These are phyloP conservation scores for Platichthys flesus DNA, from an alignment of 2,113 vertebrate species.

Conservation along the genomic window DNA sequence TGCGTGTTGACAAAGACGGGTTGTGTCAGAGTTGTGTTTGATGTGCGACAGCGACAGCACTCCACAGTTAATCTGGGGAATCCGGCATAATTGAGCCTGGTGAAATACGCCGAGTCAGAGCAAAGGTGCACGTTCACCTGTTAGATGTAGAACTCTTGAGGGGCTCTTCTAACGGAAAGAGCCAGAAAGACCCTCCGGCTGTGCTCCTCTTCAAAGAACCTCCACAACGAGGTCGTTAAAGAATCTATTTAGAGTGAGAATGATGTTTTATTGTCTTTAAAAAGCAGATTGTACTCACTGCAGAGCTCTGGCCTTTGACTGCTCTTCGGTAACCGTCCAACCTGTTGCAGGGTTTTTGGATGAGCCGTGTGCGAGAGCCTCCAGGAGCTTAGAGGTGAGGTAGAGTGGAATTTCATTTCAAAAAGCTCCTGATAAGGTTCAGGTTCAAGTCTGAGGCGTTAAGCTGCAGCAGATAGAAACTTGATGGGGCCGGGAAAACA, in stretches of 20 bases:
- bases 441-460: not conserved
- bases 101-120: slow-evolving; percentile 46
- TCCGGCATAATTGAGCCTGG: slow-evolving; percentile 28
- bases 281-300: slow-evolving; percentile 12
- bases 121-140: slow-evolving; percentile 21
- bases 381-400: not conserved
- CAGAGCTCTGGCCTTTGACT: slow-evolving; percentile 3
- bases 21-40: slow-evolving; percentile 32
- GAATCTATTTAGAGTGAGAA: slow-evolving; percentile 50
- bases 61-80: slow-evolving; percentile 26
- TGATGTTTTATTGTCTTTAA: slow-evolving; percentile 34
- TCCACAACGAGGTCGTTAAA: slow-evolving; percentile 43
- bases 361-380: not conserved
- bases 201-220: slow-evolving; percentile 51
- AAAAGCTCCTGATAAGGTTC: slow-evolving; percentile 1
- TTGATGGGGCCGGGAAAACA: slow-evolving; percentile 1
- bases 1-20: slow-evolving; percentile 43
- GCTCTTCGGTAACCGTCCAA: not conserved
- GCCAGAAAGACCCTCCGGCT: slow-evolving; percentile 31
- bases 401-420: slow-evolving; percentile 3
- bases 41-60: slow-evolving; percentile 35
- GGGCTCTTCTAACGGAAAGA: slow-evolving; percentile 17
- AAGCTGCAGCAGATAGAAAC: slow-evolving; percentile 25
- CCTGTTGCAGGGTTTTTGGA: no score
- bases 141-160: slow-evolving; percentile 6